A percentile compares a stretch with the other conserved stretches of the same genome.
These are phyloP conservation scores for Sula dactylatra DNA, from an alignment of 2,113 vertebrate genomes.

Conservation along the genomic window DNA sequence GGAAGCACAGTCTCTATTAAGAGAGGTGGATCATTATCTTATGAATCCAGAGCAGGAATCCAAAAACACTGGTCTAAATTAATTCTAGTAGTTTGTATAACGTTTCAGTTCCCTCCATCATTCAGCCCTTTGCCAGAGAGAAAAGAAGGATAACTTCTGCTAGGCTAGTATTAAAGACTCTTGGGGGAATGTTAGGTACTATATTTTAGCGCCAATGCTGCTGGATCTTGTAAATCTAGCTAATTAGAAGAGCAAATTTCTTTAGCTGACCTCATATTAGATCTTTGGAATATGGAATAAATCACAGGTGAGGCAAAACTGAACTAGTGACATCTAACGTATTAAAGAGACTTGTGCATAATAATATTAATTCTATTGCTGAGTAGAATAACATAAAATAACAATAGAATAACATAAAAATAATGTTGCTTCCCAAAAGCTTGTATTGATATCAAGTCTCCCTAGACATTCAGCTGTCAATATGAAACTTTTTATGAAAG, in stretches of 20 bases:
- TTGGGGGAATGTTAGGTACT: background rate
- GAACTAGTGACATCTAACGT: background rate
- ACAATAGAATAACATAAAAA: background rate
- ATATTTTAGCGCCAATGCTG: background rate
- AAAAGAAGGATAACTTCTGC: background rate
- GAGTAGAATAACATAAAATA: background rate
- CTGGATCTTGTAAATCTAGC: background rate
- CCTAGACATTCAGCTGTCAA: background rate
- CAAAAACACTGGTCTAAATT: background rate
- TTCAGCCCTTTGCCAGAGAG: background rate
- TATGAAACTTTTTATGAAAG: background rate
- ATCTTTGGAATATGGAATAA: background rate
- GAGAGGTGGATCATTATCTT: background rate
- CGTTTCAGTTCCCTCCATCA: background rate
- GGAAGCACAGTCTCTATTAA: background rate
- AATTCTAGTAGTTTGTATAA: background rate
- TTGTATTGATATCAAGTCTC: background rate
- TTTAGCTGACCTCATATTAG: background rate
- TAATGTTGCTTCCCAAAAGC: background rate
- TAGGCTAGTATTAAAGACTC: background rate
- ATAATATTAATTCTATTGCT: background rate
- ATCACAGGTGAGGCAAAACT: background rate
- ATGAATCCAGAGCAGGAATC: background rate
- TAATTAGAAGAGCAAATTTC: constrained; percentile 22
- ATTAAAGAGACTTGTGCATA: background rate